phyloP scores from a whole-genome alignment of 1,140 invertebrate genomes.

The Sitobion miscanthi region DNA sequence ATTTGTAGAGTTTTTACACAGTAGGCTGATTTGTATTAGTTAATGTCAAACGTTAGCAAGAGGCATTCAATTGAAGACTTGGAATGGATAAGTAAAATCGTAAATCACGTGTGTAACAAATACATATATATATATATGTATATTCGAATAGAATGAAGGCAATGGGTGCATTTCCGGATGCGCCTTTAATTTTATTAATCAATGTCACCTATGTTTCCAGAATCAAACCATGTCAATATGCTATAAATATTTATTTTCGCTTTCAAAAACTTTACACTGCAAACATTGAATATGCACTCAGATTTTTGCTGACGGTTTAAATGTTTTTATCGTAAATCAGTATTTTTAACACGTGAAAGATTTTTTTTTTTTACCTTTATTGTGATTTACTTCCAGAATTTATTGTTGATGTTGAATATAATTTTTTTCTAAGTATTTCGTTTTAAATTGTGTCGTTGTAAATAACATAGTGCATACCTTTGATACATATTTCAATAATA shows the following conservation, averaged over 20 bases:
- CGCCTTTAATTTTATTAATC: background rate
- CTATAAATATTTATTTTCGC: background rate
- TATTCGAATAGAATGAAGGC: background rate
- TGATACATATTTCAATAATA: background rate
- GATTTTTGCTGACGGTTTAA: background rate
- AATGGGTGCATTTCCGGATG: background rate
- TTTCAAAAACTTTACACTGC: background rate
- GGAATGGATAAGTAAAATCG: background rate
- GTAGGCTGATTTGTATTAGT: background rate
- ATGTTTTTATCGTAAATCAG: background rate
- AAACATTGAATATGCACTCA: background rate
- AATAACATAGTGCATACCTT: background rate
- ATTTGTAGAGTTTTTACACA: background rate
- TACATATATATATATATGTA: background rate
- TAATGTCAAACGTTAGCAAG: background rate
- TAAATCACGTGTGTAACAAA: background rate
- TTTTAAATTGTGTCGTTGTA: background rate
- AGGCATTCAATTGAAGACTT: background rate
- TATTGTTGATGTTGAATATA: background rate
- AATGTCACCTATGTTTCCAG: background rate
- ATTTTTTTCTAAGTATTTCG: background rate
- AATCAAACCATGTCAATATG: background rate
- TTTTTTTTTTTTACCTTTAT: background rate
- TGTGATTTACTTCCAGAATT: background rate
- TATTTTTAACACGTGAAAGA: background rate